Evolutionary conservation across 2,797 vertebrate genomes (phyloP).

Genomic region (Galaxias olidus): DNA sequence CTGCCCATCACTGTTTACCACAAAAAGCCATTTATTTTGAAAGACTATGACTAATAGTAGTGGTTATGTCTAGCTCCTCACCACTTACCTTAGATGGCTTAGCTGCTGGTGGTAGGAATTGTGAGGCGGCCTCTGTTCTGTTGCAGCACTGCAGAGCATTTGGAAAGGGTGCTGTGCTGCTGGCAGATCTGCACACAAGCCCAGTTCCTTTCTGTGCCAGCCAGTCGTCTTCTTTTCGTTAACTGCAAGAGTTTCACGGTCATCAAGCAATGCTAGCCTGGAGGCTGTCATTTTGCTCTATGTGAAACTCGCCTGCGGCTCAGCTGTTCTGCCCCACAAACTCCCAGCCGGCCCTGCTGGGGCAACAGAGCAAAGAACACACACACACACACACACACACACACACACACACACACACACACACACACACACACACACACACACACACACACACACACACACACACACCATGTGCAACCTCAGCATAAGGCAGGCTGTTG

Average conservation of each 20-base stretch:
- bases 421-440: constrained; percentile 23
- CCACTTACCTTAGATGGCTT: constrained; percentile 46
- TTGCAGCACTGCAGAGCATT: constrained; percentile 58
- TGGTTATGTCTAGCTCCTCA: constrained; percentile 38
- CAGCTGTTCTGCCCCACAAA: constrained; percentile 78
- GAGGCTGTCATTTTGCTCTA: constrained; percentile 71
- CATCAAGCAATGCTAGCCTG: constrained; percentile 74
- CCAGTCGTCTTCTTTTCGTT: constrained; percentile 70
- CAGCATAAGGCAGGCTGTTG: constrained; percentile 75
- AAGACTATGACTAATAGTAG: constrained; percentile 59
- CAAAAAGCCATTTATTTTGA: constrained; percentile 51
- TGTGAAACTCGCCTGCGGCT: constrained; percentile 65
- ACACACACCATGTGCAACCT: constrained; percentile 59
- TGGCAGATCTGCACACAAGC: constrained; percentile 59
- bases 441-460: constrained; percentile 21
- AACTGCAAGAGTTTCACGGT: constrained; percentile 75
- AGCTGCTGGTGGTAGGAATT: constrained; percentile 50
- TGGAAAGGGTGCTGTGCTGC: constrained; percentile 51
- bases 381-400: constrained; percentile 25
- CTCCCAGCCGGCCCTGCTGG: constrained; percentile 67
- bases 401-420: constrained; percentile 15
- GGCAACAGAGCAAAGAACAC: constrained; percentile 30
- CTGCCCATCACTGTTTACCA: constrained; percentile 36
- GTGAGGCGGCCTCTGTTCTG: constrained; percentile 44
- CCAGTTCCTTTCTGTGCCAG: constrained; percentile 62